Evolutionary conservation across 1,140 invertebrate genomes (phyloP), one percentile per base, ranked within the genome.

Genomic region (Delia radicum): DNA sequence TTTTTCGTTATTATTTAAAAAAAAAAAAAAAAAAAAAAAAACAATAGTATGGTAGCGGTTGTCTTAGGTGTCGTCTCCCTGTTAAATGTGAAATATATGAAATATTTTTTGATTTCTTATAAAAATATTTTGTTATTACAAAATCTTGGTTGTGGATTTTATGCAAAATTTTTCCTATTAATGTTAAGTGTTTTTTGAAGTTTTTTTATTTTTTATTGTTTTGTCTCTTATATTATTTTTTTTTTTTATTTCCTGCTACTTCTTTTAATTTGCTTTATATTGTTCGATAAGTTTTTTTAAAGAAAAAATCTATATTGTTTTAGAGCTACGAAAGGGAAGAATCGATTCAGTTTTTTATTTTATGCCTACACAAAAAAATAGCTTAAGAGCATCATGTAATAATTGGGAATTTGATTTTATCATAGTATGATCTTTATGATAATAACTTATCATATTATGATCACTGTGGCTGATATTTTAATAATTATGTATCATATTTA

Each of bases 91-190:
- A 65, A 28, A 26, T 3, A 65, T 67, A 4, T 67, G 28, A 33
- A n/a, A n/a, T n/a, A n/a, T n/a, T n/a, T n/a, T n/a, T n/a, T n/a
- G n/a, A n/a, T n/a, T n/a, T n/a, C n/a, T n/a, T n/a, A n/a, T n/a
- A n/a, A n/a, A 10, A 33, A 69, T 18, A 33, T 63, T 62, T 63
- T 74, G 63, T 67, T 73, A 61, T 48, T 67, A 46, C 74, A 75
- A 75, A 75, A 75, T 63, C 18, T 75, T 75, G 74, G 74, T 75
- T 75, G 62, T 37, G 74, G 74, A 75, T 33, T 46, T 67, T 75
- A 62, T 62, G 29, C 18, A 7, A 21, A 18, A n/a, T 24, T 24
- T 27, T 27, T n/a, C 29, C 18, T 37, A 29, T n/a, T n/a, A n/a
- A n/a, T 12, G 6, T 61, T 18, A 28, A 74, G 13, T 62, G 18